Base-by-base conservation (phyloP, 2,113 vertebrate genomes). In the Corythaeola cristata region DNA sequence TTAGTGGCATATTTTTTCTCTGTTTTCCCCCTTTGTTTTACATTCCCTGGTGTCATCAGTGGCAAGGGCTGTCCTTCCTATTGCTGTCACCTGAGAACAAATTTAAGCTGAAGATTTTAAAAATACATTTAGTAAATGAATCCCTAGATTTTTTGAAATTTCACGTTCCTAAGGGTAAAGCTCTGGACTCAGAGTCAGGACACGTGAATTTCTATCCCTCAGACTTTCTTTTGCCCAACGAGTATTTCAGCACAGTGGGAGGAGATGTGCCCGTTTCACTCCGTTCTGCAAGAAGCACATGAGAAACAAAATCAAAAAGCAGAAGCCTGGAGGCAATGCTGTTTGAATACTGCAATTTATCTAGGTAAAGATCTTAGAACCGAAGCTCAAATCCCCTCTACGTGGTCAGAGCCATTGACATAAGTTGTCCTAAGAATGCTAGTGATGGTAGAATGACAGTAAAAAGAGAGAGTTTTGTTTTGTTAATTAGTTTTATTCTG, bases 11-110 rank as follows among this genome's bases (percentile, higher is more conserved):
- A 56, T 86, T 60, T 52, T 19, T 5, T 9, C 22, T n/a, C 1
- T 0, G 4, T 32, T 74, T 37, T 33, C 3, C 6, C 7, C 1
- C 11, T 39, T 32, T 27, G 5, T 21, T 79, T 56, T 35, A 30
- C 64, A 77, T 76, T 30, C 20, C 8, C 18, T 33, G 9, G 1
- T 77, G 16, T 58, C 53, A 63, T n/a, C 50, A 86, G n/a, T 74
- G 10, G 11, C 8, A 78, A 41, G 3, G 4, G 2, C 5, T 53
- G 15, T 12, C 13, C 12, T 9, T 67, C 12, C 19, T 60, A 5
- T 28, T 21, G 3, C n/a, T 49, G 8, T 50, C n/a, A 79, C 18
- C 20, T 19, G 50, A 78, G 13, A 59, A 5, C 1, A 78, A 41
- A 66, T 50, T 37, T n/a, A 33, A 82, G 26, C 19, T 30, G 22